These are phyloP conservation scores for Meiosimyza platycephala DNA, from an alignment of 2,888 invertebrate species.

Conservation along the genomic window DNA sequence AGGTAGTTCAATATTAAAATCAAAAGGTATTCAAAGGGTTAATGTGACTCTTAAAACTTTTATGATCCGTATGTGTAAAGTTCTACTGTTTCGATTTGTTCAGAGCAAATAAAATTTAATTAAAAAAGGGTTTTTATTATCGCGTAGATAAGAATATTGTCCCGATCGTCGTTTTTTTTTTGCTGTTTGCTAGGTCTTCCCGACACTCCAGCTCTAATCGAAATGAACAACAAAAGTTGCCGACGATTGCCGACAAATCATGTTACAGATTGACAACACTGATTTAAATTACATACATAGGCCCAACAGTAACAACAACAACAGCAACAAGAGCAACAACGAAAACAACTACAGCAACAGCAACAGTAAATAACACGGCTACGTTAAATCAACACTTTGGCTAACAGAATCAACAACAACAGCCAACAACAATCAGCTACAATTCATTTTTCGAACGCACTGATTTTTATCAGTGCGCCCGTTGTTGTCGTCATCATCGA, in stretches of 20 bases:
- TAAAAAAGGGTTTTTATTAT: constrained; percentile 50
- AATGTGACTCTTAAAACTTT: too few relatives aligned
- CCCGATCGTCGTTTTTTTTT: neutral
- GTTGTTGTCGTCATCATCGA: neutral
- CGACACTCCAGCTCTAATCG: constrained; percentile 2
- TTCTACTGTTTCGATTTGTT: neutral
- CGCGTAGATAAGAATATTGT: neutral
- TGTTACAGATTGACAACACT: constrained; percentile 61
- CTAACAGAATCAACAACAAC: constrained; percentile 15
- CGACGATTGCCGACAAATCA: constrained; percentile 46
- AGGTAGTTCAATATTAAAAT: too few relatives aligned
- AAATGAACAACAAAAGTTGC: constrained; percentile 4
- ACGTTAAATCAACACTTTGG: constrained; percentile 10
- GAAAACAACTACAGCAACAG: constrained; percentile 25
- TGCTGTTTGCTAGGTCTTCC: neutral
- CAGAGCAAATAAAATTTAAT: constrained; percentile 52
- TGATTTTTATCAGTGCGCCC: constrained; percentile 15
- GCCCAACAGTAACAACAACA: constrained; percentile 49
- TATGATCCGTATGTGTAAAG: too few relatives aligned
- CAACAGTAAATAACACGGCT: constrained; percentile 15
- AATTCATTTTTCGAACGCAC: constrained; percentile 24
- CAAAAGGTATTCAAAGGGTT: too few relatives aligned
- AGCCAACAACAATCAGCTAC: neutral
- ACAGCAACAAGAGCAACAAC: constrained; percentile 39
- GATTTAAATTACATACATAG: constrained; percentile 61